Conservation (phyloP, 2,113 vertebrate genomes). For the Nannobrachium achirus region DNA sequence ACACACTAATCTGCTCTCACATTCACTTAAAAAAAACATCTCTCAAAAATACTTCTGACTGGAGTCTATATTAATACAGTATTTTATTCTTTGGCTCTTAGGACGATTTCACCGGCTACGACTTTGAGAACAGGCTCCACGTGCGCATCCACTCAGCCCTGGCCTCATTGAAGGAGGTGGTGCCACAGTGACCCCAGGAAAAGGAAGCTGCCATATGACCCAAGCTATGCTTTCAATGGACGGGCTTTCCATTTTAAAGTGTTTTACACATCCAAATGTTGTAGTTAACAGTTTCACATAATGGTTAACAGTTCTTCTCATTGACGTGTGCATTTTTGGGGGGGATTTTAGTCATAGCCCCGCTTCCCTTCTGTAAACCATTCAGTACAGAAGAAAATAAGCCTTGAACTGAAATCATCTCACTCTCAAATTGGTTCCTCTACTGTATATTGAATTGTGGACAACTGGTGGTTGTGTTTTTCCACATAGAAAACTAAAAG, state of each 20-base stretch:
- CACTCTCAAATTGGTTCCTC: slow-evolving; percentile 13
- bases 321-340: slow-evolving; percentile 33
- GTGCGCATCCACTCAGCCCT: slow-evolving; percentile 96
- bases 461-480: slow-evolving; percentile 15
- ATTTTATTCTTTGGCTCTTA: slow-evolving; percentile 56
- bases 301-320: slow-evolving; percentile 15
- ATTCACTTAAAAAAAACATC: too few relatives aligned
- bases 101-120: slow-evolving; percentile 95
- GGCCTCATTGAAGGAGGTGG: slow-evolving; percentile 92
- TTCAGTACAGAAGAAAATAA: slow-evolving; percentile 31
- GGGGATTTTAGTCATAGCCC: slow-evolving; percentile 29
- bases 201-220: slow-evolving; percentile 19
- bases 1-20: too few relatives aligned
- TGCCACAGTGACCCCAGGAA: slow-evolving; percentile 88
- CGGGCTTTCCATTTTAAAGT: slow-evolving; percentile 32
- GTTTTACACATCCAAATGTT: slow-evolving; percentile 38
- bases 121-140: slow-evolving; percentile 98
- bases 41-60: not conserved
- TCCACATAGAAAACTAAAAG: slow-evolving; percentile 9
- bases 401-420: slow-evolving; percentile 14
- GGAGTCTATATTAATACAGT: not conserved
- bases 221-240: slow-evolving; percentile 46
- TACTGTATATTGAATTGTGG: not conserved
- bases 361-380: slow-evolving; percentile 14
- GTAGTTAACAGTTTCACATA: slow-evolving; percentile 24